Conservation (phyloP, 2,888 invertebrate species). For the Diloba caeruleocephala region DNA sequence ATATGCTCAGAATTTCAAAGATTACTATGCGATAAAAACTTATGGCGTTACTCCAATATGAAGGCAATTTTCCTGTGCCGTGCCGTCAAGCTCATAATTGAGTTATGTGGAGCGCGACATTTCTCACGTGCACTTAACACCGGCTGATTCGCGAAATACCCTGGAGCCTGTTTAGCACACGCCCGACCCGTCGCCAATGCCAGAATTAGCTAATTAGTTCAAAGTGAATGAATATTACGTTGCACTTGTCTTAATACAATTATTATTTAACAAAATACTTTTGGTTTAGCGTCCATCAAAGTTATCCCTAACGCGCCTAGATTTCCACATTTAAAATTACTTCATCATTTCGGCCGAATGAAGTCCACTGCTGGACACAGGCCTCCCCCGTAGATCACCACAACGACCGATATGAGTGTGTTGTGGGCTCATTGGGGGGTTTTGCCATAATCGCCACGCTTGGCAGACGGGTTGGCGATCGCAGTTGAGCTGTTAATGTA, state of each 20-base stretch:
- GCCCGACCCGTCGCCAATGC: conserved; percentile 62
- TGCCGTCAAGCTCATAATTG: conserved; percentile 80
- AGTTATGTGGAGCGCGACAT: conserved; percentile 81
- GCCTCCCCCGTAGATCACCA: no score
- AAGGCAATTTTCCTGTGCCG: conserved; percentile 47
- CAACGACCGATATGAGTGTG: no score
- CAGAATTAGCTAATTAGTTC: conserved; percentile 56
- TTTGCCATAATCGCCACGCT: no score
- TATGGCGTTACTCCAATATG: conserved; percentile 32
- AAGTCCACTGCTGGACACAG: no score
- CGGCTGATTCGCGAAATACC: conserved; percentile 76
- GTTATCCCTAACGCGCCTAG: not conserved
- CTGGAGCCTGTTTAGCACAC: conserved; percentile 74
- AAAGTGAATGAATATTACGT: conserved; percentile 29
- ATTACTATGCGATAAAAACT: conserved; percentile 39
- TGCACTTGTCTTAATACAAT: conserved; percentile 9
- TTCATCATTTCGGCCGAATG: no score
- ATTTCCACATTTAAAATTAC: not conserved
- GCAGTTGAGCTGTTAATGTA: no score
- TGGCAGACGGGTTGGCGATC: no score
- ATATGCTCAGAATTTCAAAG: conserved; percentile 18
- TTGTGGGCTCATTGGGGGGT: no score
- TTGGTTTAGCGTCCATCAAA: not conserved
- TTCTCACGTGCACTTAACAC: conserved; percentile 84
- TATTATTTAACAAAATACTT: conserved; percentile 1